Base-by-base conservation (phyloP, 1,140 invertebrate species). In the Meloidogyne exigua region DNA sequence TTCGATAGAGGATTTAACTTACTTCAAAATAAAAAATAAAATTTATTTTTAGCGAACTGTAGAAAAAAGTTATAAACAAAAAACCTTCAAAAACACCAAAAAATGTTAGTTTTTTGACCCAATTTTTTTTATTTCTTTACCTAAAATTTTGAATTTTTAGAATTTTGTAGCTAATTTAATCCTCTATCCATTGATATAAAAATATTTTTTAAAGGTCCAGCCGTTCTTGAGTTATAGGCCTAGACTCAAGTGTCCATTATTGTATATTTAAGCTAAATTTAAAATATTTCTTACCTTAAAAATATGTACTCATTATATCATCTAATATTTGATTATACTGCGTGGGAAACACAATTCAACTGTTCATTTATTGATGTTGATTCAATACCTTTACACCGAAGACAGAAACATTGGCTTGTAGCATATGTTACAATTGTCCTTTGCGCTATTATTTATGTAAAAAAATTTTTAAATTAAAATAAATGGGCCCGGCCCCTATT, bases 301-400 rank as follows among this genome's bases (percentile, higher is more conserved):
- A 57, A 57, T n/a, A 57, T 57, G 49, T 57, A 57, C 13, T n/a
- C 49, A 9, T n/a, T 57, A 7, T 57, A 57, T 57, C 49, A 57
- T n/a, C 49, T 57, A 57, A 57, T 57, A 57, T 57, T 57, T 57
- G 49, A 57, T 57, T 57, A 57, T 57, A 57, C 49, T 57, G 49
- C 49, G 5, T 57, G 49, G 49, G 49, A 57, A n/a, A 57, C 49
- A 9, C 49, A 57, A 57, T 57, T 57, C 7, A 57, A 57, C n/a
- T 57, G 49, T n/a, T 57, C 68, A 15, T 23, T 49, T 39, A 49
- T 69, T 39, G 28, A 69, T 25, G 49, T 36, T 69, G 28, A 69
- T 13, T 69, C 68, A 4, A 18, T 69, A 25, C 68, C 68, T 23
- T 32, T 69, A 26, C 25, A 69, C 21, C 68, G 28, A 23, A 39